phyloP scores from a whole-genome alignment of 2,888 invertebrate genomes.

The Ochropacha duplaris region DNA sequence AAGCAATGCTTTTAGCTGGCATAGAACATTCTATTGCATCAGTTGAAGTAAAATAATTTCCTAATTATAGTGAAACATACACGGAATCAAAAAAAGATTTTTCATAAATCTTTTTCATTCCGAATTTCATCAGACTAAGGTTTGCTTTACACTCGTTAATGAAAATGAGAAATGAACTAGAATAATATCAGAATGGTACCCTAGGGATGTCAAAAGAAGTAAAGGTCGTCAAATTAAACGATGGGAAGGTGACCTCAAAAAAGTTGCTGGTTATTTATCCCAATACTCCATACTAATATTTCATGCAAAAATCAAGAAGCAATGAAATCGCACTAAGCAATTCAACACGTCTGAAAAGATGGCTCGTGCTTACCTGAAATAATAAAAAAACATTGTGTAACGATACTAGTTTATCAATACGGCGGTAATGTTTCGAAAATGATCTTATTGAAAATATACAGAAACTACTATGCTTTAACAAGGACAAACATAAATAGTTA shows the following conservation, averaged over 20 bases:
- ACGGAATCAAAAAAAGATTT: neutral
- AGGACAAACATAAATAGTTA: neutral
- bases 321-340: neutral
- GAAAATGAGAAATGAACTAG: no score
- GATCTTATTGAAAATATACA: slow-evolving; percentile 1
- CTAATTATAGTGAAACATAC: neutral
- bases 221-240: no score
- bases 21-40: no score
- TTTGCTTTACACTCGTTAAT: neutral
- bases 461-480: neutral
- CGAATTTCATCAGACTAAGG: no score
- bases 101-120: no score
- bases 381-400: slow-evolving; percentile 3
- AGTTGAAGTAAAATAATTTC: neutral
- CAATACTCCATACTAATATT: neutral
- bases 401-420: neutral
- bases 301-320: neutral
- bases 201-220: no score
- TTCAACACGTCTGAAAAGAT: neutral
- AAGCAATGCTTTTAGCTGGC: neutral
- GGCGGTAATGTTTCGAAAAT: slow-evolving; percentile 4
- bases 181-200: no score
- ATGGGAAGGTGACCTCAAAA: no score
- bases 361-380: slow-evolving; percentile 14
- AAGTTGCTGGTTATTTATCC: neutral